These are phyloP conservation scores for Melierax canorus DNA, from an alignment of 2,113 vertebrate genomes.

Conservation along the genomic window DNA sequence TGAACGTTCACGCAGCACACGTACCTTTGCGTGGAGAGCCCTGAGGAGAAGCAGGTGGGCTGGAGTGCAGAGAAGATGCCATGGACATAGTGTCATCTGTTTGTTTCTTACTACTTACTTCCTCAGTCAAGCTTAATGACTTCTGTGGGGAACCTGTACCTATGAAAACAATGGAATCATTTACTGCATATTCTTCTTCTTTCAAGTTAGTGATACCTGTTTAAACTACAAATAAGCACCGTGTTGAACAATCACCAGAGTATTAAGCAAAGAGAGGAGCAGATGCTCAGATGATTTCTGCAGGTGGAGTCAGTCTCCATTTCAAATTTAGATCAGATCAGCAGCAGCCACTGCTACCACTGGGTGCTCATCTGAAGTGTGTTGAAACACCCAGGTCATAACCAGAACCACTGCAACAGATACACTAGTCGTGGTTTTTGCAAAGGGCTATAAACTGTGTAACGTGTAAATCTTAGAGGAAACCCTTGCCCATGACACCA, in stretches of 20 bases:
- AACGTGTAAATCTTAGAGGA: not conserved
- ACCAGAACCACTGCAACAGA: not conserved
- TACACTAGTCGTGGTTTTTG: not conserved
- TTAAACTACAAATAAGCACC: not conserved
- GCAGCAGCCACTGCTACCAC: not conserved
- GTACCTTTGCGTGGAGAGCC: constrained; percentile 90
- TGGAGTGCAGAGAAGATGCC: constrained; percentile 87
- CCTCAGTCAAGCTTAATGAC: constrained; percentile 78
- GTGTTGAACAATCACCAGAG: not conserved
- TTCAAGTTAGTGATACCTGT: not conserved
- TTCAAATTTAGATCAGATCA: not conserved
- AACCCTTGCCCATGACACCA: not conserved
- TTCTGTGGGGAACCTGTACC: constrained; percentile 86
- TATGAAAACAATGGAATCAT: constrained; percentile 9
- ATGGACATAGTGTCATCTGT: constrained; percentile 83
- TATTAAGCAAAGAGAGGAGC: not conserved
- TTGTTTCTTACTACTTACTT: constrained; percentile 80
- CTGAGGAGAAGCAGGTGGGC: constrained; percentile 89
- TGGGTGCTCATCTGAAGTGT: not conserved
- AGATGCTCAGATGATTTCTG: not conserved
- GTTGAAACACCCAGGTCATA: not conserved
- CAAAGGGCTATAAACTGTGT: not conserved
- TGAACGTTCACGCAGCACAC: not conserved
- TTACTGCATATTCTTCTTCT: not conserved
- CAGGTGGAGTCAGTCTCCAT: not conserved